phyloP scores from a whole-genome alignment of 2,888 invertebrate genomes.

The Cephus spinipes region DNA sequence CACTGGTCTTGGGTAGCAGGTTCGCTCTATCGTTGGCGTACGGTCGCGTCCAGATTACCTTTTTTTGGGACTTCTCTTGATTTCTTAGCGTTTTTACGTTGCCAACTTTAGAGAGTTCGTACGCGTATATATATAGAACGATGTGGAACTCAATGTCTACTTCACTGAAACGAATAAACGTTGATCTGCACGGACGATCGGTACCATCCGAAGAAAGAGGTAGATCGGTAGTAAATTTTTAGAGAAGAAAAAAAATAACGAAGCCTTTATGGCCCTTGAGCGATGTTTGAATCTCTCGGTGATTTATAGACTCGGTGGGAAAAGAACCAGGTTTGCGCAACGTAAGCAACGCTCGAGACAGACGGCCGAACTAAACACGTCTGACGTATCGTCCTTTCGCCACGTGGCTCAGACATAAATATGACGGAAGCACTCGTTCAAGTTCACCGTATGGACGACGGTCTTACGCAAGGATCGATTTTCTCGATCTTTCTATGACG shows the following conservation, averaged over 20 bases:
- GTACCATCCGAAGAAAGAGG: not conserved
- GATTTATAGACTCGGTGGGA: not conserved
- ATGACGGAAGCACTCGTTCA: not conserved
- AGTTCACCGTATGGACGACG: not conserved
- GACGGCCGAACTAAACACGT: not conserved
- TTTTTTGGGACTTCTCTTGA: not conserved
- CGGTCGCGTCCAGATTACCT: not conserved
- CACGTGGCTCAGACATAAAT: not conserved
- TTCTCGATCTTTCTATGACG: not conserved
- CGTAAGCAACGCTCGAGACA: not conserved
- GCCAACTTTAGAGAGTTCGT: not conserved
- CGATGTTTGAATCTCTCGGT: not conserved
- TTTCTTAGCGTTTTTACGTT: not conserved
- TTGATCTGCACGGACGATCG: not conserved
- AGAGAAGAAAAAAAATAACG: not conserved
- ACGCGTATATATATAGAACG: not conserved
- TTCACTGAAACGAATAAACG: not conserved
- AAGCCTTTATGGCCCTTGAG: not conserved
- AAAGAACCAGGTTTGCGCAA: not conserved
- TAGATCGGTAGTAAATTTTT: not conserved
- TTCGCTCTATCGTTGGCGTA: not conserved
- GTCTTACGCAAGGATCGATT: not conserved
- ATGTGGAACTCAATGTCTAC: not conserved
- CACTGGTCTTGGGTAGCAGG: not conserved
- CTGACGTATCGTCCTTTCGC: not conserved